A percentile compares a stretch with the other conserved stretches of the same genome.
These are phyloP conservation scores for Orthonevra nobilis DNA, from an alignment of 2,888 invertebrate genomes.

Conservation along the genomic window DNA sequence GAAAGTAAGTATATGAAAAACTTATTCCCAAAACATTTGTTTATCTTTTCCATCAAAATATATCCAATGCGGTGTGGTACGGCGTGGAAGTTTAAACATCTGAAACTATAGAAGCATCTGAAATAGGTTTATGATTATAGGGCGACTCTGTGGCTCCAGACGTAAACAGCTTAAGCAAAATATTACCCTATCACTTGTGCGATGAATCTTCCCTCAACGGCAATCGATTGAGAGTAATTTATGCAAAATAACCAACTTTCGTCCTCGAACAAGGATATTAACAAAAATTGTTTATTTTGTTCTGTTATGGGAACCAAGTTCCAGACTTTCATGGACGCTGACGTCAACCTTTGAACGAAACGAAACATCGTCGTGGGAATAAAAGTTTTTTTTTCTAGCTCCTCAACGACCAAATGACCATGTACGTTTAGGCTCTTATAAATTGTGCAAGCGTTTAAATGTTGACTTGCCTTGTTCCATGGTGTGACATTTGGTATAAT, in stretches of 20 bases:
- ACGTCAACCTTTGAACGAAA: slow-evolving; percentile 9
- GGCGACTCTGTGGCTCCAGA: slow-evolving; percentile 17
- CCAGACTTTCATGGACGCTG: slow-evolving; percentile 10
- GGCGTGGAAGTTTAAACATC: slow-evolving; percentile 4
- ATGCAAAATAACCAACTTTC: slow-evolving; percentile 42
- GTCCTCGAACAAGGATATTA: slow-evolving; percentile 3
- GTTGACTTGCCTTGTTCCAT: slow-evolving; percentile 11
- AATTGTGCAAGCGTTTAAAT: slow-evolving; percentile 14
- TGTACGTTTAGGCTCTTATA: slow-evolving; percentile 23
- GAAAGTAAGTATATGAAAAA: too few relatives aligned
- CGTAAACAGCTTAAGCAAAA: too few relatives aligned
- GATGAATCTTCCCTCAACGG: slow-evolving; percentile 5
- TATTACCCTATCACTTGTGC: slow-evolving; percentile 26
- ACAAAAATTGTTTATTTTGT: slow-evolving; percentile 15
- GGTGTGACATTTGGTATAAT: slow-evolving; percentile 31
- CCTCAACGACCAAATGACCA: slow-evolving; percentile 10
- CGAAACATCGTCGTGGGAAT: slow-evolving; percentile 1
- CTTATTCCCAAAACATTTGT: too few relatives aligned
- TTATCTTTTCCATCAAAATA: slow-evolving; percentile 6
- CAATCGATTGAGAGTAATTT: slow-evolving; percentile 43
- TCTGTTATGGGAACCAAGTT: not conserved
- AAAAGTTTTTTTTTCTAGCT: slow-evolving; percentile 21
- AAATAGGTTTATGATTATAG: not conserved
- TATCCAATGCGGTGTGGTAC: too few relatives aligned
- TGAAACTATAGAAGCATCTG: not conserved